These are phyloP conservation scores for Phalacrocorax brasilianus DNA, from an alignment of 2,113 vertebrate genomes.

Conservation along the genomic window DNA sequence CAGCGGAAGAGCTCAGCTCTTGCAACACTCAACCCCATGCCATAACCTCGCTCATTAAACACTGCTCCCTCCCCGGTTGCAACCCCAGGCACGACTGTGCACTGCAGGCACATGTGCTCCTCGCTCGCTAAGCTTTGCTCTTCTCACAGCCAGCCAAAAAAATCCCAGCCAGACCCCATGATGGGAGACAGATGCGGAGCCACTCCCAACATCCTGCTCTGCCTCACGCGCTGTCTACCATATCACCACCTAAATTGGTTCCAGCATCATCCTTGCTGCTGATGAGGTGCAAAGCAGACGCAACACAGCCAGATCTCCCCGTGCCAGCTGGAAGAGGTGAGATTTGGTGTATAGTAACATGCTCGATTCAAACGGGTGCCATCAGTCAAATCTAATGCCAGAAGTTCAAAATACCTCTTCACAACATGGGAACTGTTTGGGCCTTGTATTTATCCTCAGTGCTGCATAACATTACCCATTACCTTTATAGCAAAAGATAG, in stretches of 20 bases:
- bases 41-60: neutral
- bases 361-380: neutral
- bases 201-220: conserved; percentile 54
- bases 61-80: neutral
- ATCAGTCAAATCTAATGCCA: neutral
- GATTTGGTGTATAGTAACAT: neutral
- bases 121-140: neutral
- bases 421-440: neutral
- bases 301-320: neutral
- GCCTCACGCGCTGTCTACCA: conserved; percentile 50
- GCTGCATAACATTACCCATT: neutral
- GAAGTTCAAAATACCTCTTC: conserved; percentile 21
- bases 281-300: conserved; percentile 41
- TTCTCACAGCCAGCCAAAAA: neutral
- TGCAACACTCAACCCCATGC: neutral
- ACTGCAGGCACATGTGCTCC: neutral
- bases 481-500: neutral
- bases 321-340: conserved; percentile 62
- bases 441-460: neutral
- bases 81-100: neutral
- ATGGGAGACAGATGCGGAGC: conserved; percentile 46
- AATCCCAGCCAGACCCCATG: neutral
- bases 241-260: conserved; percentile 54
- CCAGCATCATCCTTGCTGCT: conserved; percentile 36
- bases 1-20: neutral